Evolutionary conservation across 2,888 invertebrate genomes (phyloP), one percentile per base, ranked within the genome.

Genomic region (Tortrix viridana): DNA sequence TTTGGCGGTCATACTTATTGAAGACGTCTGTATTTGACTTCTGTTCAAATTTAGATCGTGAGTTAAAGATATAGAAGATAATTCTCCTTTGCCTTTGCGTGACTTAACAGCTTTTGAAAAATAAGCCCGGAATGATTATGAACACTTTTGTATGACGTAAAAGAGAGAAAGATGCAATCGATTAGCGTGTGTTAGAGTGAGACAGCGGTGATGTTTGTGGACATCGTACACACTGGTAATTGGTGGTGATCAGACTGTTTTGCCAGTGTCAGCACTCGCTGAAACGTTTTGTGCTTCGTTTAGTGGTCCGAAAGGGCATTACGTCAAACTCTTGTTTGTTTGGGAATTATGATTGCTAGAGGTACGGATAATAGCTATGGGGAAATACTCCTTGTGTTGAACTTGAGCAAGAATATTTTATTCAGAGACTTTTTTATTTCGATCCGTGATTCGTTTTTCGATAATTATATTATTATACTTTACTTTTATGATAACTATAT

Each of bases 241-340:
- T 92, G 91, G 86, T 85, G 88, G 85, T 88, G 89, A 89, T 90
- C 88, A 86, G 74, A 80, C 82, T 88, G 88, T 89, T 90, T 89
- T 88, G 89, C 76, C 75, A 74, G 82, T 86, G 89, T 91, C 91
- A 89, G 91, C 92, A 80, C 78, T 82, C 76, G 73, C 77, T 79
- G 81, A 85, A 84, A 84, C 81, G 86, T 75, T 78, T 79, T 68
- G 73, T 86, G 91, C 86, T 72, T 47, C 82, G 86, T 86, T 91
- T 79, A 70, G 59, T 57, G 22, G 56, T 60, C 57, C 19, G 50
- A 55, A 63, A 23, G 22, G n/a, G 48, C 3, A 23, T 7, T 9
- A n/a, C n/a, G n/a, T n/a, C n/a, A n/a, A n/a, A n/a, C n/a, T n/a
- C n/a, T n/a, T n/a, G n/a, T n/a, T n/a, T n/a, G n/a, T n/a, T n/a